Evolutionary conservation across 2,888 invertebrate genomes (phyloP).

Genomic region (Brassicogethes aeneus): DNA sequence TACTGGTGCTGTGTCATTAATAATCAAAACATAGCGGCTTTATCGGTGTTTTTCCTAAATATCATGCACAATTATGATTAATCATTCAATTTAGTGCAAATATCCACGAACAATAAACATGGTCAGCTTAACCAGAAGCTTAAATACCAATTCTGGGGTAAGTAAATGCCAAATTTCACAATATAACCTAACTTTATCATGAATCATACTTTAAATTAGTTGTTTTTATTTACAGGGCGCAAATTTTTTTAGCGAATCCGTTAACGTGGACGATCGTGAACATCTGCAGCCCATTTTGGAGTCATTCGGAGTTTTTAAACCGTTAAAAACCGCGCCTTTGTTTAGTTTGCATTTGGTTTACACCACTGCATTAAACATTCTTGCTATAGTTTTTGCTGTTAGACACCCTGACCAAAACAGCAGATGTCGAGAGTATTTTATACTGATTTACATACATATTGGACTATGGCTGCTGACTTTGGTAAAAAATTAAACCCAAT

Average conservation of each 20-base stretch:
- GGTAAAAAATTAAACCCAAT: slow-evolving; percentile 36
- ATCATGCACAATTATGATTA: neutral
- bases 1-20: neutral
- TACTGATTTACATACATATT: slow-evolving; percentile 49
- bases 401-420: slow-evolving; percentile 36
- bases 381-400: slow-evolving; percentile 34
- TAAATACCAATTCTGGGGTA: slow-evolving; percentile 31
- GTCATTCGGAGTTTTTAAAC: slow-evolving; percentile 36
- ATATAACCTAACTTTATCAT: slow-evolving; percentile 8
- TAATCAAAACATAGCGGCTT: neutral
- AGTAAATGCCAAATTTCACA: slow-evolving; percentile 7
- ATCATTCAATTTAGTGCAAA: neutral
- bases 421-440: slow-evolving; percentile 49
- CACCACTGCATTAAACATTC: slow-evolving; percentile 32
- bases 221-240: slow-evolving; percentile 31
- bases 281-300: slow-evolving; percentile 36
- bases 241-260: slow-evolving; percentile 40
- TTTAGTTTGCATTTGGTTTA: slow-evolving; percentile 32
- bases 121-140: slow-evolving; percentile 32
- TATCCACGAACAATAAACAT: slow-evolving; percentile 14
- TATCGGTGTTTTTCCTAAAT: neutral
- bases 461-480: slow-evolving; percentile 50
- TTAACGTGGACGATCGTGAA: slow-evolving; percentile 36
- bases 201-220: slow-evolving; percentile 33
- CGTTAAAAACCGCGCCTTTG: slow-evolving; percentile 31